These are phyloP conservation scores for Pelosia muscerda DNA, from an alignment of 2,888 invertebrate genomes.

Conservation along the genomic window DNA sequence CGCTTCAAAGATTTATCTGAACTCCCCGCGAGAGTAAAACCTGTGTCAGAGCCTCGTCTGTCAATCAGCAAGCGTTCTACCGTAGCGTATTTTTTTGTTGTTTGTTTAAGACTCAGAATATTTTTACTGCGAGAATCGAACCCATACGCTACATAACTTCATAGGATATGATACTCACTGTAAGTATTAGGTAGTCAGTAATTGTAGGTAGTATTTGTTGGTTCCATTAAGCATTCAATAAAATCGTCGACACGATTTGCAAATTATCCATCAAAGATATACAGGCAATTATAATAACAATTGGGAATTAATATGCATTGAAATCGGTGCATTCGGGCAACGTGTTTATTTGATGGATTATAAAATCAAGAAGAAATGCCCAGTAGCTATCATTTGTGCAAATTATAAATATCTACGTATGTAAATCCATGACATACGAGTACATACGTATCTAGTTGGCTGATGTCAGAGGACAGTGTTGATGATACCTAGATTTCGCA, in stretches of 20 bases:
- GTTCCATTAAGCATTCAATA: background rate
- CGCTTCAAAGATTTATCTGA: too few relatives aligned
- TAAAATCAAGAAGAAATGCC: background rate
- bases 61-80: too few relatives aligned
- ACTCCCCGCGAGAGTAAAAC: too few relatives aligned
- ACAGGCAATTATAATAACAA: slow-evolving; percentile 1
- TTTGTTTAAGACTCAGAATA: too few relatives aligned
- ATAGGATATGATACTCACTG: background rate
- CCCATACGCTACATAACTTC: background rate
- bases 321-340: background rate
- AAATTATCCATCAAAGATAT: background rate
- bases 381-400: too few relatives aligned
- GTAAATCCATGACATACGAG: slow-evolving; percentile 38
- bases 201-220: background rate
- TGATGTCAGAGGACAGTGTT: slow-evolving; percentile 14
- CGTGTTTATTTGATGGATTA: background rate
- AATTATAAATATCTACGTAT: too few relatives aligned
- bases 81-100: too few relatives aligned
- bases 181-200: background rate
- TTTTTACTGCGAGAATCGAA: too few relatives aligned
- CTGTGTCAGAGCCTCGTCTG: too few relatives aligned
- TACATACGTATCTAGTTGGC: background rate
- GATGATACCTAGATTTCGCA: slow-evolving; percentile 16
- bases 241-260: background rate
- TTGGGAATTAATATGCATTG: background rate